phyloP scores from a whole-genome alignment of 2,888 invertebrate species.

The Dynastes grantii region DNA sequence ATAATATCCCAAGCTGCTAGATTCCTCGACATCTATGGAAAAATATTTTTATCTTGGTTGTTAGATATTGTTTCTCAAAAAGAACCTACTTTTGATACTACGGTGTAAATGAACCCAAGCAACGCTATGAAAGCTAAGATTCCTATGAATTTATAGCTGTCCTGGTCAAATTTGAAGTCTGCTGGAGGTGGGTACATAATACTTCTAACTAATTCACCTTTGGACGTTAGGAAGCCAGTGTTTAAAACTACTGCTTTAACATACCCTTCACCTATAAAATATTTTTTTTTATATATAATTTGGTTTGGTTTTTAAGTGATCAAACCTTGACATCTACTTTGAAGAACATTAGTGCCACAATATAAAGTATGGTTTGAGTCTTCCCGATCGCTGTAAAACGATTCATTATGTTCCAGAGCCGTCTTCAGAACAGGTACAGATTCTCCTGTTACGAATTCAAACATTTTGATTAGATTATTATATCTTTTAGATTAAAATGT shows the following conservation, averaged over 20 bases:
- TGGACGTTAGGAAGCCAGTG: constrained; percentile 93
- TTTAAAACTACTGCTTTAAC: constrained; percentile 82
- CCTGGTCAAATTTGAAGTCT: constrained; percentile 96
- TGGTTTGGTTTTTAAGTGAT: not conserved
- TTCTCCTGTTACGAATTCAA: constrained; percentile 77
- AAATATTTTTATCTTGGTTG: not conserved
- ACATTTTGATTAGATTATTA: not conserved
- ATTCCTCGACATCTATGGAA: constrained; percentile 74
- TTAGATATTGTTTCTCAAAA: not conserved
- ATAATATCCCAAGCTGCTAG: constrained; percentile 77
- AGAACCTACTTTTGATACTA: constrained; percentile 83
- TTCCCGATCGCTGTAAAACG: constrained; percentile 84
- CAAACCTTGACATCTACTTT: constrained; percentile 88
- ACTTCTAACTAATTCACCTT: constrained; percentile 89
- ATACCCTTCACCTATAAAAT: constrained; percentile 56
- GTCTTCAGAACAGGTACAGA: constrained; percentile 96
- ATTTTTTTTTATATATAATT: no score
- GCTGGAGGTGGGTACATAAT: constrained; percentile 96
- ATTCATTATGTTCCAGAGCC: constrained; percentile 81
- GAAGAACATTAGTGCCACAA: constrained; percentile 92
- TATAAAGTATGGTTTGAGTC: constrained; percentile 91
- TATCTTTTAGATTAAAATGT: constrained; percentile 6
- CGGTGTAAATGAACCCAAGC: constrained; percentile 89
- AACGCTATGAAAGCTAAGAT: constrained; percentile 85
- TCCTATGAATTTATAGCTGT: constrained; percentile 92